These are phyloP conservation scores for Cynaeus angustus DNA, from an alignment of 2,888 invertebrate species.

Conservation along the genomic window DNA sequence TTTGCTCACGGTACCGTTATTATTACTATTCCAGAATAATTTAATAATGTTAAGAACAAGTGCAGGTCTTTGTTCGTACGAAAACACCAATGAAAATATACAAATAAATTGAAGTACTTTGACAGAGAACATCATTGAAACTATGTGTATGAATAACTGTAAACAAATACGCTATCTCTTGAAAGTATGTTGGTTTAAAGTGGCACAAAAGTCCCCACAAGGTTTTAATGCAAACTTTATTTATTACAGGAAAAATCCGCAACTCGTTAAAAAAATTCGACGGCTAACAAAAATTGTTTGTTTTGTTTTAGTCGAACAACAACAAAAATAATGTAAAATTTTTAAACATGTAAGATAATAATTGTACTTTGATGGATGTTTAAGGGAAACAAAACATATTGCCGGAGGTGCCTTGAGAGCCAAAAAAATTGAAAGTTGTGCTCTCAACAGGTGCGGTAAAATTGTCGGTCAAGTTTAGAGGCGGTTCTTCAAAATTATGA, in stretches of 20 bases:
- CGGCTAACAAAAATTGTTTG: too few relatives aligned
- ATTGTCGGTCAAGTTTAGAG: neutral
- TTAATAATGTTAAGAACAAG: constrained; percentile 8
- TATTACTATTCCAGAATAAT: constrained; percentile 26
- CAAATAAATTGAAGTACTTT: constrained; percentile 3
- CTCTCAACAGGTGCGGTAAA: neutral
- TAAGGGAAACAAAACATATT: too few relatives aligned
- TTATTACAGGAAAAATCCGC: neutral
- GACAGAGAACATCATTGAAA: constrained; percentile 6
- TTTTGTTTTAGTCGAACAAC: too few relatives aligned
- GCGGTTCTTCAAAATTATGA: neutral
- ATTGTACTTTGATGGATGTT: too few relatives aligned
- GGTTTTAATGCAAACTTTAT: neutral
- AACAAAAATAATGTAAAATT: too few relatives aligned
- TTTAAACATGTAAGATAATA: too few relatives aligned
- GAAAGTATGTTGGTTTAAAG: constrained; percentile 32
- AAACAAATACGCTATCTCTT: constrained; percentile 20
- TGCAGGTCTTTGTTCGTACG: constrained; percentile 10
- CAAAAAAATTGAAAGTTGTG: constrained; percentile 13
- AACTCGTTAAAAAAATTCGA: neutral
- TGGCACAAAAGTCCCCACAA: constrained; percentile 15
- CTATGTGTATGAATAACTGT: constrained; percentile 17
- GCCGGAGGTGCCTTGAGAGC: neutral
- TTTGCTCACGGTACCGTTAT: constrained; percentile 66
- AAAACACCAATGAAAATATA: neutral